phyloP scores from a whole-genome alignment of 1,140 invertebrate genomes.

The Drosophila mayri region DNA sequence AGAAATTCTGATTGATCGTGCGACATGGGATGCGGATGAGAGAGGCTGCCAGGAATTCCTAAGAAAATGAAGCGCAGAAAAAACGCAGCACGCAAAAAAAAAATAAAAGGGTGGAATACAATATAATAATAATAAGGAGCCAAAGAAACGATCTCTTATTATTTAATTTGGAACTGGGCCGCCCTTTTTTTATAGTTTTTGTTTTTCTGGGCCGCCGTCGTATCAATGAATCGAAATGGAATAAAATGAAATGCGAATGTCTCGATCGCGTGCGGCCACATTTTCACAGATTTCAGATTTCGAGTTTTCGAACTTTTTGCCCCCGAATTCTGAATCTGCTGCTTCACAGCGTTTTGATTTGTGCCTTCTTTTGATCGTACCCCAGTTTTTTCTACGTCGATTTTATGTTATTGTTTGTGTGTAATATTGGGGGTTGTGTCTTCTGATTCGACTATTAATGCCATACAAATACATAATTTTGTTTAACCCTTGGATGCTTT shows the following conservation, averaged over 20 bases:
- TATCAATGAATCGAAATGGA: conserved; percentile 81
- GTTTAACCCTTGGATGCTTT: conserved; percentile 49
- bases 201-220: conserved; percentile 17
- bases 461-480: conserved; percentile 54
- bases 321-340: conserved; percentile 31
- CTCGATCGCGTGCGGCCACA: conserved; percentile 77
- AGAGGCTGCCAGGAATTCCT: conserved; percentile 61
- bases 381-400: conserved; percentile 12
- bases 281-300: conserved; percentile 69
- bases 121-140: conserved; percentile 80
- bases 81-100: conserved; percentile 68
- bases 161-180: conserved; percentile 79
- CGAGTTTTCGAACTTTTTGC: conserved; percentile 42
- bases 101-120: conserved; percentile 74
- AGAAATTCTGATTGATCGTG: conserved; percentile 73
- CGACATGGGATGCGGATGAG: conserved; percentile 53
- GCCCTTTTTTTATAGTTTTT: conserved; percentile 16
- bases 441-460: conserved; percentile 65
- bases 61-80: conserved; percentile 69
- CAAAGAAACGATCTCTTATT: conserved; percentile 54
- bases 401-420: conserved; percentile 34
- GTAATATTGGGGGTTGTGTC: conserved; percentile 55
- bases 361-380: conserved; percentile 59
- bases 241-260: conserved; percentile 72
- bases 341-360: conserved; percentile 70